Conservation (phyloP, 2,888 invertebrate genomes). For the Aspidiotus rigidus region DNA sequence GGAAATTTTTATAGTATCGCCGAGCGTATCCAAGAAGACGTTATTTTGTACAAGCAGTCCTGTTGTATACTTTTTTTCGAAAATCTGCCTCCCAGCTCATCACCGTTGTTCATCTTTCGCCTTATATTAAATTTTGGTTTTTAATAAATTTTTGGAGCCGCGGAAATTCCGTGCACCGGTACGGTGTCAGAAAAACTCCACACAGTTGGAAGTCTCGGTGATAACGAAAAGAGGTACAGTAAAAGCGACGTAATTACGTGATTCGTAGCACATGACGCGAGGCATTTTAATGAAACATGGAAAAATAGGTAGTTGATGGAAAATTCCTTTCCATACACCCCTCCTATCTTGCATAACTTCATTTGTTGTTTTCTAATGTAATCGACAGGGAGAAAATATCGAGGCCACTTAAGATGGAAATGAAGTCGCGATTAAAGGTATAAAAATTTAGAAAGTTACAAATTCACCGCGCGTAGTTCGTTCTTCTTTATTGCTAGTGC, state of each 20-base stretch:
- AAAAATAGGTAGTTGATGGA: slow-evolving; percentile 13
- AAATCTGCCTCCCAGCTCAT: no score
- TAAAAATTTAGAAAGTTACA: slow-evolving; percentile 21
- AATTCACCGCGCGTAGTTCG: slow-evolving; percentile 20
- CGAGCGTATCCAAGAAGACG: no score
- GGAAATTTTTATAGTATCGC: no score
- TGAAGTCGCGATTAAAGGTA: slow-evolving; percentile 29
- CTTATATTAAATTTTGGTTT: background rate
- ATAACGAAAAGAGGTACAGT: background rate
- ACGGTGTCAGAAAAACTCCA: no score
- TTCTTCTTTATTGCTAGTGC: no score
- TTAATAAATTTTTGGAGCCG: background rate
- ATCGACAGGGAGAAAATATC: slow-evolving; percentile 21
- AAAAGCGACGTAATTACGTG: slow-evolving; percentile 32
- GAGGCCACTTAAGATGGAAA: slow-evolving; percentile 26
- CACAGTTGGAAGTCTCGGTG: no score
- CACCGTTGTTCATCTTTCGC: no score
- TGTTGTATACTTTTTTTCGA: no score
- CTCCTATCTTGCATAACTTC: background rate
- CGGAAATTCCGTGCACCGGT: no score
- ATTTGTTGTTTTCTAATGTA: slow-evolving; percentile 12
- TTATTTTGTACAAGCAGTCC: no score
- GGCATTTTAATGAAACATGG: slow-evolving; percentile 27
- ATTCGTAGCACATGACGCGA: slow-evolving; percentile 32
- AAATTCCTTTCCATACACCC: slow-evolving; percentile 1